phyloP scores from a whole-genome alignment of 2,113 vertebrate species.

The Larimichthys crocea region DNA sequence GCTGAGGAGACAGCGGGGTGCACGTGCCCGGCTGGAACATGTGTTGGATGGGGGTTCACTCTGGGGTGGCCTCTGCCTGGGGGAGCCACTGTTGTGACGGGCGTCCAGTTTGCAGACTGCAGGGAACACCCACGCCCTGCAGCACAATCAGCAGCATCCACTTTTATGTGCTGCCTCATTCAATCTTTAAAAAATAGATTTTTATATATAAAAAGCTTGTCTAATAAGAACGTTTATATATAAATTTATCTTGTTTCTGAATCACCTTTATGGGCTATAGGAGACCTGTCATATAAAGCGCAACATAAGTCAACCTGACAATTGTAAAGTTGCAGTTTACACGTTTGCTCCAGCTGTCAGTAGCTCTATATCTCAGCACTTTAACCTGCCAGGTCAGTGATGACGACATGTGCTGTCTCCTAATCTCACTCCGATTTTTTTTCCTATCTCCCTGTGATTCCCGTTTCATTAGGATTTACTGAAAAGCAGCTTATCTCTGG shows the following conservation, averaged over 20 bases:
- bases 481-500: constrained; percentile 76
- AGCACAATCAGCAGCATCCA: constrained; percentile 18
- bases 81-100: constrained; percentile 48
- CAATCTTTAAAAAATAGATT: not conserved
- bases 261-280: not conserved
- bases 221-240: not conserved
- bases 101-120: constrained; percentile 31
- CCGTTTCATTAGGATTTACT: constrained; percentile 69
- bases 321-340: not conserved
- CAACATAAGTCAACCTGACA: not conserved
- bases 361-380: constrained; percentile 3
- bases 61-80: constrained; percentile 5
- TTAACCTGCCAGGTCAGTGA: constrained; percentile 20
- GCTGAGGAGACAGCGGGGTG: constrained; percentile 9
- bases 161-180: constrained; percentile 8
- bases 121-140: constrained; percentile 27
- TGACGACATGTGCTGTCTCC: constrained; percentile 45
- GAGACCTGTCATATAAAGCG: not conserved
- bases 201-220: not conserved
- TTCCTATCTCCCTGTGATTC: constrained; percentile 32
- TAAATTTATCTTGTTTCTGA: not conserved
- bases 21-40: constrained; percentile 57
- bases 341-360: not conserved
- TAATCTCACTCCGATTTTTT: constrained; percentile 46
- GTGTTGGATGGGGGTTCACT: constrained; percentile 33